Evolutionary conservation across 53 echinoderm and acorn worm genomes (phyloP).

Genomic region (Echinarachnius parma): DNA sequence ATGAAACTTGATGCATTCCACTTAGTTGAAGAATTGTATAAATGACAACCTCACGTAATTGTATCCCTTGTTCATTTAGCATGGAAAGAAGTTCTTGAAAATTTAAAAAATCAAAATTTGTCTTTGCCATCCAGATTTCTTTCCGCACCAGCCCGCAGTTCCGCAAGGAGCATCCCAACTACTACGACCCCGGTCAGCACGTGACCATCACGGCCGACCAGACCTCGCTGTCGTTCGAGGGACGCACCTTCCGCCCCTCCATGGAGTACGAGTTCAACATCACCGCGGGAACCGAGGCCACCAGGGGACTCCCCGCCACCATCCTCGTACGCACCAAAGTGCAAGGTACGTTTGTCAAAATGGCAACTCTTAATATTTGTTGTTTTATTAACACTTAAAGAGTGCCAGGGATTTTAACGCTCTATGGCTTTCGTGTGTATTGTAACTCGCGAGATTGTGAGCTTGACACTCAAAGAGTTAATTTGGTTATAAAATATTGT

Average conservation of each 20-base stretch:
- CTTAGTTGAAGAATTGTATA: too few relatives aligned
- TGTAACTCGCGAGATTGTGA: too few relatives aligned
- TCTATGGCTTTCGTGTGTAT: too few relatives aligned
- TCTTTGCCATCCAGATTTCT: conserved; percentile 54
- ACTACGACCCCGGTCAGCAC: conserved; percentile 53
- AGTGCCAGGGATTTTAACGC: too few relatives aligned
- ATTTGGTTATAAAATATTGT: too few relatives aligned
- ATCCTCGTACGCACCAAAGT: conserved; percentile 62
- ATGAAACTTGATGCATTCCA: too few relatives aligned
- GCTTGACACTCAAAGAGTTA: too few relatives aligned
- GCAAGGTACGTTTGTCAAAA: conserved; percentile 43
- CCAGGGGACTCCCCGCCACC: conserved; percentile 65
- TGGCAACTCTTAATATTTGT: background rate
- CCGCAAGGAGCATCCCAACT: conserved; percentile 43
- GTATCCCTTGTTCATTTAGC: background rate
- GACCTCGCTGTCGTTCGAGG: conserved; percentile 30
- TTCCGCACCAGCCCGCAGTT: conserved; percentile 61
- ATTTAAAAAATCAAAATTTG: background rate
- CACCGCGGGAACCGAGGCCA: conserved; percentile 52
- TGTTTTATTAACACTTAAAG: background rate
- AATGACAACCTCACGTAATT: too few relatives aligned
- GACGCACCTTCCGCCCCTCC: conserved; percentile 62
- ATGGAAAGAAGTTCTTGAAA: background rate
- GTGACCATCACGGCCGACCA: conserved; percentile 39
- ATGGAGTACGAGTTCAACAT: conserved; percentile 90